Conservation (phyloP, 2,888 invertebrate genomes). For the Lasioglossum figueresi region DNA sequence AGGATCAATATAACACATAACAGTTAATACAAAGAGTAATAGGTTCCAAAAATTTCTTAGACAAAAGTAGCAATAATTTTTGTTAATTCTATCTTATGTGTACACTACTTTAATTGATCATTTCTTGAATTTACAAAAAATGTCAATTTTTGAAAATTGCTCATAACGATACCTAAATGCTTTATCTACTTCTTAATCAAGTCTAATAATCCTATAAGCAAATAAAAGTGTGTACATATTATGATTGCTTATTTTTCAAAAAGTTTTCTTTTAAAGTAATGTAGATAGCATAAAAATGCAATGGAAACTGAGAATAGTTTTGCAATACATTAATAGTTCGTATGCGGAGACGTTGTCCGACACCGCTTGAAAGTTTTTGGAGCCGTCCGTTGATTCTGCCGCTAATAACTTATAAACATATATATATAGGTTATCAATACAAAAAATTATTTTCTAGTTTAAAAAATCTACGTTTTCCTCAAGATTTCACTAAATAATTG, state of each 20-base stretch:
- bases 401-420: background rate
- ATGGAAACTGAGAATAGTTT: background rate
- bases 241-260: background rate
- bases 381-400: background rate
- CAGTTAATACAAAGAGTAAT: background rate
- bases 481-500: background rate
- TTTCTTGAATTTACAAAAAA: constrained; percentile 17
- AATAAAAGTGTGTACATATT: background rate
- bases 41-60: background rate
- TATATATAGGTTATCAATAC: no score
- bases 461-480: background rate
- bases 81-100: constrained; percentile 51
- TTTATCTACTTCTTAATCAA: constrained; percentile 24
- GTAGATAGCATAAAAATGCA: background rate
- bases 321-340: background rate
- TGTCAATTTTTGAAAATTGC: constrained; percentile 10
- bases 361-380: background rate
- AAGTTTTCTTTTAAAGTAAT: background rate
- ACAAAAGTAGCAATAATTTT: constrained; percentile 23
- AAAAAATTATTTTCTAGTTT: background rate
- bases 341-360: background rate
- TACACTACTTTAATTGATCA: constrained; percentile 30
- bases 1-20: background rate
- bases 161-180: constrained; percentile 18
- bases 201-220: background rate